phyloP scores from a whole-genome alignment of 2,888 invertebrate genomes.

The Fragum fragum region DNA sequence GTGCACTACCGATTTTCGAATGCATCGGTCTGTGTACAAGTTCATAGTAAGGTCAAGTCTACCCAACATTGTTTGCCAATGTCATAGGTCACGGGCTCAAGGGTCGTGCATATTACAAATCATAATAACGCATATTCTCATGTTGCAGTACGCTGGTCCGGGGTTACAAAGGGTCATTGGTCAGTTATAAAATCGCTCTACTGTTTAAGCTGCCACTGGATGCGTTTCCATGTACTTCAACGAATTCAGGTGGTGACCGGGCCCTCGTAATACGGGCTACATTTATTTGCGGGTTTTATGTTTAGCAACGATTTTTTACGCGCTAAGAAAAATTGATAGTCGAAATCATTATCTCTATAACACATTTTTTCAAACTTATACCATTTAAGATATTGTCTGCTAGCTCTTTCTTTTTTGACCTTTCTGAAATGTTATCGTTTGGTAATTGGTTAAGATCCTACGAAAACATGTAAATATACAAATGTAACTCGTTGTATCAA shows the following conservation, averaged over 20 bases:
- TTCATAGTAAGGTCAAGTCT: constrained; percentile 65
- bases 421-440: too few species aligned
- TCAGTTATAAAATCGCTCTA: constrained; percentile 26
- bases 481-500: too few species aligned
- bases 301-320: too few species aligned
- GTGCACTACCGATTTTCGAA: background rate
- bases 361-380: too few species aligned
- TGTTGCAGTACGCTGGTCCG: constrained; percentile 51
- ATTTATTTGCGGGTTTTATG: too few species aligned
- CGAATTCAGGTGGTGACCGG: background rate
- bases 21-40: constrained; percentile 11
- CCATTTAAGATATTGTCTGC: too few species aligned
- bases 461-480: too few species aligned
- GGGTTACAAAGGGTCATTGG: constrained; percentile 42
- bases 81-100: constrained; percentile 61
- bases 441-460: too few species aligned
- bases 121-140: constrained; percentile 63
- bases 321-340: too few species aligned
- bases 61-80: constrained; percentile 58
- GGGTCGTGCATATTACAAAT: constrained; percentile 67
- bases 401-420: too few species aligned
- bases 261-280: background rate
- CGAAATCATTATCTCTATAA: too few species aligned
- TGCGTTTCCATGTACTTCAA: constrained; percentile 28
- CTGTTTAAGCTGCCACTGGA: constrained; percentile 31